phyloP scores from a whole-genome alignment of 2,113 vertebrate genomes.

The Fregetta grallaria region DNA sequence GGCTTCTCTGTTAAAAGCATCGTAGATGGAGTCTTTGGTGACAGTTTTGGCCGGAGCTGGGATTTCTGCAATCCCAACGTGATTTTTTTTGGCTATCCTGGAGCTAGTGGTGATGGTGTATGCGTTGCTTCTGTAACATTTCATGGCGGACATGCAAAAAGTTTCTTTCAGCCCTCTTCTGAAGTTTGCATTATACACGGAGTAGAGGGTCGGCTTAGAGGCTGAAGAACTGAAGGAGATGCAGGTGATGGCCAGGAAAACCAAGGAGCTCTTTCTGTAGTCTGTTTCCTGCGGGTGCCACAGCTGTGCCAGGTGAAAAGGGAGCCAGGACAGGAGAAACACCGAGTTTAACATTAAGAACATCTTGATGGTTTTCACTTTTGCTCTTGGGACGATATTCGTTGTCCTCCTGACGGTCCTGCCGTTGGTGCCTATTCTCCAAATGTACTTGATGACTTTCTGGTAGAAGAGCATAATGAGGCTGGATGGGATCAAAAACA shows the following conservation, averaged over 20 bases:
- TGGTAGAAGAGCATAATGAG: conserved; percentile 88
- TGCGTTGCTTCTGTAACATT: conserved; percentile 93
- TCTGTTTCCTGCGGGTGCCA: conserved; percentile 84
- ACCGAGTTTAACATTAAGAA: conserved; percentile 86
- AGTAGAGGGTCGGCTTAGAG: conserved; percentile 89
- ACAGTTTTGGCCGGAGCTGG: conserved; percentile 76
- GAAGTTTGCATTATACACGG: conserved; percentile 88
- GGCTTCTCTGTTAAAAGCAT: conserved; percentile 88
- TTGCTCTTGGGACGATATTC: conserved; percentile 92
- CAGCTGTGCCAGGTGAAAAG: conserved; percentile 87
- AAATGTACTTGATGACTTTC: conserved; percentile 91
- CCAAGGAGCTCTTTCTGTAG: conserved; percentile 74
- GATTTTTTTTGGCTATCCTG: conserved; percentile 92
- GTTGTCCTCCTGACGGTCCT: conserved; percentile 88
- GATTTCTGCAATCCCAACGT: conserved; percentile 87
- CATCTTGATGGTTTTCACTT: conserved; percentile 98
- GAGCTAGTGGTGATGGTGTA: conserved; percentile 96
- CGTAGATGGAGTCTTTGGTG: conserved; percentile 85
- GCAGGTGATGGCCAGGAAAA: conserved; percentile 82
- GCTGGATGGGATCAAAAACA: conserved; percentile 80
- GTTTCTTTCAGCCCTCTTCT: conserved; percentile 92
- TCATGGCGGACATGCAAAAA: conserved; percentile 97
- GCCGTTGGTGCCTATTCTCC: conserved; percentile 86
- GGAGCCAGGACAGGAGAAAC: conserved; percentile 89
- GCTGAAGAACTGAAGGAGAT: conserved; percentile 91